Evolutionary conservation across 2,113 vertebrate species (phyloP).

Genomic region (Cheirogaleus medius): DNA sequence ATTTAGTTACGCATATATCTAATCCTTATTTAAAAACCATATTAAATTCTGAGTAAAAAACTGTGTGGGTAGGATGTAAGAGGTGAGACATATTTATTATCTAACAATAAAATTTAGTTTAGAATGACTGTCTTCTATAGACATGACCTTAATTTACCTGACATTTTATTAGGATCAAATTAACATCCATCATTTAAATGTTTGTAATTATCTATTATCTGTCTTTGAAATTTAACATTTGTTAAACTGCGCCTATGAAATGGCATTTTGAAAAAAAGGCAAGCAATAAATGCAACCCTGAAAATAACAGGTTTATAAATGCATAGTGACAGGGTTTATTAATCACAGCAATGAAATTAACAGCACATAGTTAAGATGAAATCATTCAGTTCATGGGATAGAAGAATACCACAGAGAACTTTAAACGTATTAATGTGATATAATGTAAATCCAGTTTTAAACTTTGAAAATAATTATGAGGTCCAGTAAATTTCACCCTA

Average conservation of each 20-base stretch:
- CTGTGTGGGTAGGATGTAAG: constrained; percentile 9
- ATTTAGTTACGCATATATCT: background rate
- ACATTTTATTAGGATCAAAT: constrained; percentile 74
- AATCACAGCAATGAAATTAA: constrained; percentile 80
- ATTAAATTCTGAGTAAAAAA: constrained; percentile 37
- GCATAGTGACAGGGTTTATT: constrained; percentile 64
- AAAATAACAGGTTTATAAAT: constrained; percentile 73
- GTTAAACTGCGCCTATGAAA: constrained; percentile 69
- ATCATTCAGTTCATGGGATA: constrained; percentile 50
- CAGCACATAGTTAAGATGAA: constrained; percentile 69
- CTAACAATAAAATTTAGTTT: constrained; percentile 67
- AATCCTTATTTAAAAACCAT: constrained; percentile 41
- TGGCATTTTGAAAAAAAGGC: constrained; percentile 49
- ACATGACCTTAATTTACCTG: constrained; percentile 71
- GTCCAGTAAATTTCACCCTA: constrained; percentile 47
- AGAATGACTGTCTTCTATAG: constrained; percentile 67
- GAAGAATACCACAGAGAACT: constrained; percentile 63
- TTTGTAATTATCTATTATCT: constrained; percentile 75
- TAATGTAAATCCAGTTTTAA: constrained; percentile 61
- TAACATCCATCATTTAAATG: constrained; percentile 73
- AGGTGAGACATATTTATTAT: constrained; percentile 46
- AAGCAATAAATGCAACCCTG: constrained; percentile 69
- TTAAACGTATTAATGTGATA: constrained; percentile 49
- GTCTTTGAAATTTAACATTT: constrained; percentile 75
- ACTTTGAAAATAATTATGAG: constrained; percentile 49